Percentiles rank a stretch among this genome's conserved stretches.
Evolutionary conservation across 2,797 vertebrate species (phyloP).

Genomic region (Zalophus californianus): DNA sequence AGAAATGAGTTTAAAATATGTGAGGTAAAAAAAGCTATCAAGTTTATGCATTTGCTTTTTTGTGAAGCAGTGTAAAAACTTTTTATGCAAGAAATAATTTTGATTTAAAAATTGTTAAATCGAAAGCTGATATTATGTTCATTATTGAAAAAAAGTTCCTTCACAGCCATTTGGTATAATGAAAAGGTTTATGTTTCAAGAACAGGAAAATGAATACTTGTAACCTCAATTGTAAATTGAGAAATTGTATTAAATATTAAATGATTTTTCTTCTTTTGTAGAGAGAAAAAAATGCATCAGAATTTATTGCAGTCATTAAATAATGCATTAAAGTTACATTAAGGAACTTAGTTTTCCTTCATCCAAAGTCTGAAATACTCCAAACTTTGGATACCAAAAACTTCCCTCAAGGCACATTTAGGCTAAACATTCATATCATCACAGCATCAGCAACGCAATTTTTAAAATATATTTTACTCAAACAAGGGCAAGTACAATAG

Average conservation of each 20-base stretch:
- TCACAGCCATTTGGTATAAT: background rate
- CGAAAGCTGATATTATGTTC: background rate
- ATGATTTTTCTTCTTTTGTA: constrained; percentile 66
- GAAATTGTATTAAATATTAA: constrained; percentile 82
- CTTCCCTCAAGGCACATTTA: constrained; percentile 71
- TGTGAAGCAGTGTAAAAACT: background rate
- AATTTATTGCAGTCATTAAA: constrained; percentile 77
- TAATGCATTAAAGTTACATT: constrained; percentile 84
- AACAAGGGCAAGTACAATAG: constrained; percentile 1
- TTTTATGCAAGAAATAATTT: constrained; percentile 17
- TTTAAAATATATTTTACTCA: constrained; percentile 7
- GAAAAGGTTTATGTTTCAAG: constrained; percentile 52
- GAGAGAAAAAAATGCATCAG: constrained; percentile 59
- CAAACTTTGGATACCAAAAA: constrained; percentile 51
- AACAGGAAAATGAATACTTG: constrained; percentile 81
- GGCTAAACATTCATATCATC: constrained; percentile 58
- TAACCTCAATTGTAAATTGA: constrained; percentile 82
- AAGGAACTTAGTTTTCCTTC: constrained; percentile 73
- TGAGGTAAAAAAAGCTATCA: background rate
- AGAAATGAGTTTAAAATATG: background rate
- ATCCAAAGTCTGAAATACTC: constrained; percentile 53
- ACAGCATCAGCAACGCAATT: constrained; percentile 24
- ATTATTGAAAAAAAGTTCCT: background rate
- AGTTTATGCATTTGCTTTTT: background rate
- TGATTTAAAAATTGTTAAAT: constrained; percentile 29